Evolutionary conservation across 92 coral and sea anemone species (phyloP).

Genomic region (Pocillopora meandrina): DNA sequence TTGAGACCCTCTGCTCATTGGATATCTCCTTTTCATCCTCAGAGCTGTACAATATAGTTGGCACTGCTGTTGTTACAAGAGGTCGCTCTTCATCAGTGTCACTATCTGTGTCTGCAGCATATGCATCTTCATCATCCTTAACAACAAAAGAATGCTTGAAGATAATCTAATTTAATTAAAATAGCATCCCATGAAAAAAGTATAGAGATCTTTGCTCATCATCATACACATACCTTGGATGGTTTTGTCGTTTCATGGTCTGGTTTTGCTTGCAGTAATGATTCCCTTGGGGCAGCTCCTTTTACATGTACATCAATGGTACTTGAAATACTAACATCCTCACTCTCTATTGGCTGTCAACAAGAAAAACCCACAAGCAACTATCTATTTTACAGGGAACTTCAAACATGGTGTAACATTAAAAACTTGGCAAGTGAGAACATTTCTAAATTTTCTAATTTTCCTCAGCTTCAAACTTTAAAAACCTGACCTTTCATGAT

Average conservation of each 20-base stretch:
- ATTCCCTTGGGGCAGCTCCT: conserved; percentile 15
- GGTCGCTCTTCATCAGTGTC: conserved; percentile 84
- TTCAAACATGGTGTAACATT: background rate
- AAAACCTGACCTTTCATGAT: too few relatives aligned
- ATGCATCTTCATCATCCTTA: conserved; percentile 55
- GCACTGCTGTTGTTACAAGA: conserved; percentile 30
- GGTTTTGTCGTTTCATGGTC: conserved; percentile 16
- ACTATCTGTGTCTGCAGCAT: conserved; percentile 92
- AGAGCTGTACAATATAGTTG: conserved; percentile 56
- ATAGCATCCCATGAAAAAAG: background rate
- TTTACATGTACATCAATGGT: background rate
- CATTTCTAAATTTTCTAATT: too few relatives aligned
- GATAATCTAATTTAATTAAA: background rate
- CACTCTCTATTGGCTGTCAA: conserved; percentile 18
- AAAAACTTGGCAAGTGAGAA: too few relatives aligned
- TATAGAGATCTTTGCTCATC: too few relatives aligned
- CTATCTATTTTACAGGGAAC: background rate
- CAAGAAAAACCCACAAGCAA: background rate
- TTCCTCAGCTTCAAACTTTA: too few relatives aligned
- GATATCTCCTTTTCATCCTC: conserved; percentile 58
- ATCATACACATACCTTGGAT: conserved; percentile 22
- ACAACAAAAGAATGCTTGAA: background rate
- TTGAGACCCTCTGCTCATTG: background rate
- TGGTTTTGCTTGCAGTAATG: conserved; percentile 3
- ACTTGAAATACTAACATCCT: conserved; percentile 10